A percentile compares a stretch with the other conserved stretches of the same genome.
phyloP scores from a whole-genome alignment of 2,113 vertebrate genomes.

The Anthoscopus minutus region DNA sequence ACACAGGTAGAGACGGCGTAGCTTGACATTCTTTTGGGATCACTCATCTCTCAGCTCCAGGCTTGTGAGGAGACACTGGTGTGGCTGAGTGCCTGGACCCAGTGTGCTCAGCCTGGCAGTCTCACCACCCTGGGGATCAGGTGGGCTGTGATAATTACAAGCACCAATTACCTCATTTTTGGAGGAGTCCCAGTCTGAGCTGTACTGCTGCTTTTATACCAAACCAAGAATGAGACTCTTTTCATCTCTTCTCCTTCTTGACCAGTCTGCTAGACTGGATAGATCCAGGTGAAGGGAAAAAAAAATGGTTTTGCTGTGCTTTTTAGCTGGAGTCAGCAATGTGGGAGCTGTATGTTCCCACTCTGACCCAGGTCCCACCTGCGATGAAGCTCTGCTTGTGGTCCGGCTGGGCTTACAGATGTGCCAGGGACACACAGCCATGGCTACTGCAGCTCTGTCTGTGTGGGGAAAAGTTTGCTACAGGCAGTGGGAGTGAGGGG shows the following conservation, averaged over 20 bases:
- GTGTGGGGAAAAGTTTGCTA: background rate
- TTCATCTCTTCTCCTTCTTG: background rate
- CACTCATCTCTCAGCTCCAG: fast-evolving
- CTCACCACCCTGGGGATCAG: background rate
- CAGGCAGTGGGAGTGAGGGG: fast-evolving
- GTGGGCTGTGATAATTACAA: background rate
- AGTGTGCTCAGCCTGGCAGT: background rate
- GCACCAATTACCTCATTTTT: background rate
- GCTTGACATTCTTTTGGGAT: background rate
- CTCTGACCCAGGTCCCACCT: background rate
- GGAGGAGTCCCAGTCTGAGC: background rate
- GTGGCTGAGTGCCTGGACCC: background rate
- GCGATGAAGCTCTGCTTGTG: background rate
- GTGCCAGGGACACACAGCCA: fast-evolving
- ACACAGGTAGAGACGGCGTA: constrained; percentile 69
- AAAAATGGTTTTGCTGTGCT: background rate
- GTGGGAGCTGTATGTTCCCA: fast-evolving
- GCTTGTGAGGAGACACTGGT: fast-evolving
- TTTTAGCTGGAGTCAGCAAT: background rate
- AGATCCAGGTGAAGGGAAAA: background rate
- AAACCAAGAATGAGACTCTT: background rate
- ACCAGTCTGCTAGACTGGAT: background rate
- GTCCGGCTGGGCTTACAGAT: background rate
- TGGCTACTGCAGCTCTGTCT: background rate
- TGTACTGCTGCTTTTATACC: background rate